Evolutionary conservation across 2,113 vertebrate species (phyloP).

Genomic region (Oryzias javanicus): DNA sequence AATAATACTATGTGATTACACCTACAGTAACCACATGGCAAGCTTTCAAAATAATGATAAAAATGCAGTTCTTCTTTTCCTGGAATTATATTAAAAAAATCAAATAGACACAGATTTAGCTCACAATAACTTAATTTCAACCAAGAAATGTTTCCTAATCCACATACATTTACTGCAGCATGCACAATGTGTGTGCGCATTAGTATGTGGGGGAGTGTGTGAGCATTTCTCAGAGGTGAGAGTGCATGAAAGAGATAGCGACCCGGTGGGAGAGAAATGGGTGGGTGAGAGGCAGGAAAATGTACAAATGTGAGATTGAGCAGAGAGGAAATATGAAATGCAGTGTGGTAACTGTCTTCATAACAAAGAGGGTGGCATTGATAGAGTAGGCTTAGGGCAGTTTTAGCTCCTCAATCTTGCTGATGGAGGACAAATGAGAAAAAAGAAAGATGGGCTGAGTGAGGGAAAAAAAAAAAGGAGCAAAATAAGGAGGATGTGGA

Average conservation of each 20-base stretch:
- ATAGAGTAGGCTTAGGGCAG: constrained; percentile 31
- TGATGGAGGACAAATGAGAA: constrained; percentile 11
- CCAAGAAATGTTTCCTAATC: constrained; percentile 33
- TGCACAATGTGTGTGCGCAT: constrained; percentile 31
- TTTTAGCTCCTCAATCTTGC: constrained; percentile 37
- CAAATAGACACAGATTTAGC: constrained; percentile 26
- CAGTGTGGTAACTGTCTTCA: constrained; percentile 26
- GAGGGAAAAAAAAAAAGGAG: constrained; percentile 14
- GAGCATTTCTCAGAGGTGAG: constrained; percentile 2
- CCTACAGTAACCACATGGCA: no score
- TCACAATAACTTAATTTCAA: constrained; percentile 33
- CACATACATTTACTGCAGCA: constrained; percentile 49
- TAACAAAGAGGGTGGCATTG: constrained; percentile 21
- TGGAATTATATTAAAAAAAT: constrained; percentile 22
- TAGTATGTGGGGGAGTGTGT: neutral
- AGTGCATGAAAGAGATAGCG: constrained; percentile 16
- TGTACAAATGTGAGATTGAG: constrained; percentile 42
- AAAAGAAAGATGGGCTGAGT: constrained; percentile 34
- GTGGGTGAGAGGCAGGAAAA: constrained; percentile 20
- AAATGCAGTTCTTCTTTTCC: constrained; percentile 27
- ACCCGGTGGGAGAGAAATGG: constrained; percentile 22
- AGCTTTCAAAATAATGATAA: neutral
- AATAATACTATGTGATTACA: no score
- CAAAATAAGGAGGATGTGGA: constrained; percentile 5
- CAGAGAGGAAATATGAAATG: constrained; percentile 32